Percentiles rank a stretch among this genome's conserved stretches.
Evolutionary conservation across 2,113 vertebrate species (phyloP).

Genomic region (Amazona guildingii): DNA sequence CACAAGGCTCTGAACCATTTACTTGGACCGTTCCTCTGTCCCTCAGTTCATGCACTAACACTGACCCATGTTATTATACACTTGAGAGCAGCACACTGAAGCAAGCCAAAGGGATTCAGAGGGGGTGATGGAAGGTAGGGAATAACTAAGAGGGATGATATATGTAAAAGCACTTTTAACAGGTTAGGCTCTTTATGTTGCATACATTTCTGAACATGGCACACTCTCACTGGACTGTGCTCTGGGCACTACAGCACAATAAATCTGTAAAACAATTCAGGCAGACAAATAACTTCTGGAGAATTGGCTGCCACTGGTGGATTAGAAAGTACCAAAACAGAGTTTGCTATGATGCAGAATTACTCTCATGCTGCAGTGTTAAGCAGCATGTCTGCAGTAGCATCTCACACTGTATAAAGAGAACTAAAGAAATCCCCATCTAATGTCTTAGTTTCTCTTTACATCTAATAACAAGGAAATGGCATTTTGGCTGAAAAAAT

Average conservation of each 20-base stretch:
- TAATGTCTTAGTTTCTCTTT: not conserved
- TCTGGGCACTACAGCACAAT: not conserved
- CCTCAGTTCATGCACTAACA: not conserved
- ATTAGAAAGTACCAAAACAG: not conserved
- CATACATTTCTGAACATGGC: not conserved
- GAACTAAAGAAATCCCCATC: not conserved
- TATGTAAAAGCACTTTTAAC: not conserved
- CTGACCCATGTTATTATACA: rapidly evolving
- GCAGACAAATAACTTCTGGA: not conserved
- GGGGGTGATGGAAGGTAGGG: not conserved
- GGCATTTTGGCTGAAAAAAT: not conserved
- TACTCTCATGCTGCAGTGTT: not conserved
- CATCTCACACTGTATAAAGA: not conserved
- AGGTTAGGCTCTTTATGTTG: not conserved
- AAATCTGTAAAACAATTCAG: not conserved
- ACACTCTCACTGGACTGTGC: not conserved
- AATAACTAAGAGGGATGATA: not conserved
- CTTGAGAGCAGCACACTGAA: not conserved
- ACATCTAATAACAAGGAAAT: not conserved
- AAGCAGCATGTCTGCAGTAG: not conserved
- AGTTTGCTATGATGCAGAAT: not conserved
- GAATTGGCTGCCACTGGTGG: not conserved
- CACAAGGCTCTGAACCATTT: not conserved
- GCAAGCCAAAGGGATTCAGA: not conserved
- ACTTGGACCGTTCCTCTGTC: not conserved